Conservation (phyloP, 2,113 vertebrate genomes). For the Hippocampus barbouri region DNA sequence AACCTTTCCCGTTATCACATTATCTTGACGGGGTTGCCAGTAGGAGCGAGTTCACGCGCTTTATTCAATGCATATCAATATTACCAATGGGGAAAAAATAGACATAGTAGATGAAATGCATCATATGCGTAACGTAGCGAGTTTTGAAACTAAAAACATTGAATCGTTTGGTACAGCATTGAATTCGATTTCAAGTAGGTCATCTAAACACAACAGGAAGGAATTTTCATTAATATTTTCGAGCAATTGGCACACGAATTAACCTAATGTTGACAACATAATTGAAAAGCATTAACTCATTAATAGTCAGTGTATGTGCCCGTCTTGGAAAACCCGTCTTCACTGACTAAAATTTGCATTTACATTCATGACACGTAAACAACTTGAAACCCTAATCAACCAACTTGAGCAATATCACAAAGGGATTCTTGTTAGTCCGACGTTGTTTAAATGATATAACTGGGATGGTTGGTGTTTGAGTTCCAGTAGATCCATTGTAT, state of each 20-base stretch:
- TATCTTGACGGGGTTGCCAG: background rate
- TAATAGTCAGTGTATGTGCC: background rate
- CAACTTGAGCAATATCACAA: background rate
- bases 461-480: background rate
- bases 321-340: background rate
- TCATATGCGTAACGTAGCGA: too few relatives aligned
- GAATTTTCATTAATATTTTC: background rate
- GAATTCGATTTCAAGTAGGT: background rate
- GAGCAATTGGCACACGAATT: background rate
- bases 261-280: background rate
- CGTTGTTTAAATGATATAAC: background rate
- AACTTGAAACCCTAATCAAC: background rate
- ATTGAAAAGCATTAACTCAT: background rate
- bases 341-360: background rate
- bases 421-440: background rate
- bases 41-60: background rate
- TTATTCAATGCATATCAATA: background rate
- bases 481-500: background rate
- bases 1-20: slow-evolving; percentile 30
- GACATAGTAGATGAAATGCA: background rate
- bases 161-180: background rate
- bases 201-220: background rate
- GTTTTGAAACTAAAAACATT: background rate
- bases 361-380: background rate
- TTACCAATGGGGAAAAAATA: too few relatives aligned